Percentiles rank a stretch among this genome's conserved stretches.
Evolutionary conservation across 92 coral and sea anemone genomes (phyloP).

Genomic region (Zoanthus gigantus): DNA sequence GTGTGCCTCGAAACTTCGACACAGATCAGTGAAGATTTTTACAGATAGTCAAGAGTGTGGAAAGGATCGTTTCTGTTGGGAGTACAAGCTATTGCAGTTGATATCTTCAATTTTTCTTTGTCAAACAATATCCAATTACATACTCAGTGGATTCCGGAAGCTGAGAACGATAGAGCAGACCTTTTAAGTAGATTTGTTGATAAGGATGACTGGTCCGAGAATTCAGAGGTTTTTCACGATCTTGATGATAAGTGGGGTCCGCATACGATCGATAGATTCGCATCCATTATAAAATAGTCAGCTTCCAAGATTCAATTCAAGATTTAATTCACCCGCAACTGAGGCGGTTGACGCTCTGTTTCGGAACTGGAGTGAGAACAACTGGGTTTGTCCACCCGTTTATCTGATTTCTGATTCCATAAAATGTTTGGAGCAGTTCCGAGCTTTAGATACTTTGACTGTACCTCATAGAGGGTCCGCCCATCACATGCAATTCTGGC

Average conservation of each 20-base stretch:
- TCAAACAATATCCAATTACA: slow-evolving; percentile 43
- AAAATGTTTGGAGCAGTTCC: background rate
- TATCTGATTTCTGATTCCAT: background rate
- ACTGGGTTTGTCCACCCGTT: slow-evolving; percentile 75
- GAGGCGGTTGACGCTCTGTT: slow-evolving; percentile 63
- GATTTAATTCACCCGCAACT: slow-evolving; percentile 58
- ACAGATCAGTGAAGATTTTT: background rate
- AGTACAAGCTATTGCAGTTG: slow-evolving; percentile 18
- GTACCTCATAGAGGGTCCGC: background rate
- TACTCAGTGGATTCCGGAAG: slow-evolving; percentile 77
- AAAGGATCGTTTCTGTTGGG: background rate
- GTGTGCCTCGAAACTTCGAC: slow-evolving; percentile 4
- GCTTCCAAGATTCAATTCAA: slow-evolving; percentile 56
- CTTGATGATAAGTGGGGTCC: slow-evolving; percentile 53
- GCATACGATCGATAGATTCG: slow-evolving; percentile 50
- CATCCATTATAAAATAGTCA: slow-evolving; percentile 62
- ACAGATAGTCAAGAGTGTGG: slow-evolving; percentile 1
- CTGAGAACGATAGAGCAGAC: slow-evolving; percentile 62
- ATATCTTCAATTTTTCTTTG: slow-evolving; percentile 62
- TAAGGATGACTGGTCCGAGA: too few relatives aligned
- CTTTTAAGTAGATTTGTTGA: slow-evolving; percentile 26
- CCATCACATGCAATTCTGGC: background rate
- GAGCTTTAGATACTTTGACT: background rate
- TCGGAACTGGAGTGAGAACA: slow-evolving; percentile 66
- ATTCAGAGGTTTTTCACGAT: slow-evolving; percentile 51